Base-by-base conservation (phyloP, 2,113 vertebrate species). In the Empidonax traillii region DNA sequence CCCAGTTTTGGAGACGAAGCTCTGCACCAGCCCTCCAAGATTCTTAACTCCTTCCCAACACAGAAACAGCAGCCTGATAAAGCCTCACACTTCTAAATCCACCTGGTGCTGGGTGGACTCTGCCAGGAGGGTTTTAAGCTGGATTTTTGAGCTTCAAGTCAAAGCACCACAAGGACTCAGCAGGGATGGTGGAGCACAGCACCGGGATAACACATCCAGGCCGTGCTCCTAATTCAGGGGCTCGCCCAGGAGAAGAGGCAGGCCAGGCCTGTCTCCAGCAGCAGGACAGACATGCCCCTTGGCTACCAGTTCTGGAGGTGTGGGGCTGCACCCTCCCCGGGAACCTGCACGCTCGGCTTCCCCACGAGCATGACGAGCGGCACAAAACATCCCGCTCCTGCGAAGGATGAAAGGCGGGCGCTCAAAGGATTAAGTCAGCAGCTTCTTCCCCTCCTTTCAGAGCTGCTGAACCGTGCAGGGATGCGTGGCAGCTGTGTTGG, bases 391-490 rank as follows among this genome's bases (percentile, higher is more conserved):
- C 93, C 63, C 4, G 71, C 87, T 96, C 80, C 53, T 85, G 74
- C 25, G 2, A 24, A 16, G 87, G 66, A 91, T 96, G 87, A 95
- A 95, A 94, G 85, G 85, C 71, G 74, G 46, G 30, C 37, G 2
- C 87, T 94, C 75, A 49, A 22, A 76, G 63, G 91, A 95, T 96
- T 93, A 93, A 53, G 46, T 84, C 89, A 84, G 72, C 94, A 89
- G 81, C 77, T 68, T 67, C 71, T 94, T 19, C 67, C 79, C 51
- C 17, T 92, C 93, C 91, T 95, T 94, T 96, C 47, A 41, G 89
- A 91, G 89, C 91, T 8, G 71, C 91, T 91, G 93, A 95, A 83
- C 46, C 87, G 39, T 87, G 93, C 94, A 16, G 74, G 44, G 28
- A 79, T 35, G 46, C 9, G 9, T 44, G 87, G 73, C 91, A 69